phyloP scores from a whole-genome alignment of 2,113 vertebrate species.

The Tupaia chinensis region DNA sequence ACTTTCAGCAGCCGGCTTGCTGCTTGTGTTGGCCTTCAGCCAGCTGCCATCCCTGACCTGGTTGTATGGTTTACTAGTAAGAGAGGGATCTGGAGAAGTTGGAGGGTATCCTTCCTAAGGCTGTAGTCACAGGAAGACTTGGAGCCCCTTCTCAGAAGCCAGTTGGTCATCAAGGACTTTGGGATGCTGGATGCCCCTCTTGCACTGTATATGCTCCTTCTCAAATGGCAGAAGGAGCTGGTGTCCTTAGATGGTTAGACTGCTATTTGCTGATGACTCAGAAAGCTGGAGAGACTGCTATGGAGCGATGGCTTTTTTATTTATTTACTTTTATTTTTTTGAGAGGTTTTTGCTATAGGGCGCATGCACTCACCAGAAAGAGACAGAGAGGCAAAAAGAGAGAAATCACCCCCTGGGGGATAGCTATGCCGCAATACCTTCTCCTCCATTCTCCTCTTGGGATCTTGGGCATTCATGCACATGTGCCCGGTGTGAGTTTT shows the following conservation, averaged over 20 bases:
- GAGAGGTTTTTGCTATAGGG: too few relatives aligned
- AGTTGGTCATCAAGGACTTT: neutral
- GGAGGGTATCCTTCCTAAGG: neutral
- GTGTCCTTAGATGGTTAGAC: too few relatives aligned
- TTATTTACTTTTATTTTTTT: too few relatives aligned
- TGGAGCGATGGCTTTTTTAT: neutral
- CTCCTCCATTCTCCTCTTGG: too few relatives aligned
- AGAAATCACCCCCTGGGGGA: too few relatives aligned
- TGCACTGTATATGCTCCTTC: rapidly evolving
- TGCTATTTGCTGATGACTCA: neutral
- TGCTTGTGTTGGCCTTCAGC: neutral
- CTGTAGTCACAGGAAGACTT: neutral
- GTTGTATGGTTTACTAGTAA: neutral
- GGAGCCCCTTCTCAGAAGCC: neutral
- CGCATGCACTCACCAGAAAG: too few relatives aligned
- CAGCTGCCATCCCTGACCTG: neutral
- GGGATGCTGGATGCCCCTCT: neutral
- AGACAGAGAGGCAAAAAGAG: too few relatives aligned
- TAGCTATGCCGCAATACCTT: too few relatives aligned
- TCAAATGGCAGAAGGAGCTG: neutral
- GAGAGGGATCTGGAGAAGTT: neutral
- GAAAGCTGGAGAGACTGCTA: neutral
- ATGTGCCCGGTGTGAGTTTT: too few relatives aligned
- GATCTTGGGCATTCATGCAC: too few relatives aligned
- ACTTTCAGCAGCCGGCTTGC: neutral